Base-by-base conservation (phyloP, 2,797 vertebrate genomes). In the Eleutherodactylus coqui region DNA sequence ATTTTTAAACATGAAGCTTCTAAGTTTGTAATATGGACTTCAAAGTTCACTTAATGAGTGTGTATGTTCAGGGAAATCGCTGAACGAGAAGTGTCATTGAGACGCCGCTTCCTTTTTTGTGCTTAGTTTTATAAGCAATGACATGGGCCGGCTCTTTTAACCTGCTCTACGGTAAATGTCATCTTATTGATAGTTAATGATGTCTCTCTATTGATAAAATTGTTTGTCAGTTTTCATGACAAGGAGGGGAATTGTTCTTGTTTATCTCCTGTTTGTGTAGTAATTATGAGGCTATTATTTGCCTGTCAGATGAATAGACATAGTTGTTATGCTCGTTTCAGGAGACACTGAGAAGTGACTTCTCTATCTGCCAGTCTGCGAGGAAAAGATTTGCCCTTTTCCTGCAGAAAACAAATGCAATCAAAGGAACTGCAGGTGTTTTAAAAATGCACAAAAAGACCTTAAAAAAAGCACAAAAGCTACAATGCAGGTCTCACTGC, bases 281-380 rank as follows among this genome's bases (percentile, higher is more conserved):
- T 76, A 82, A 81, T 76, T 86, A 86, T 86, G 24, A 76, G 43
- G 45, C 36, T 24, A 82, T 64, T 79, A 85, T 85, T 78, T 78
- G 55, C 60, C 83, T 78, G 60, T 69, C 75, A 85, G 49, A 79
- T 79, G 70, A 70, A 78, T 41, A 85, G 60, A 83, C 36, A 32
- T 83, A 75, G 67, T 82, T 70, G 53, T 62, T 75, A 27, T 67
- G 13, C 67, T 43, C 17, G 49, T 73, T 82, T 36, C 80, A 53
- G 24, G 80, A 70, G 64, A 81, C 79, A 34, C 32, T 69, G 45
- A 70, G 29, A 34, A 69, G 62, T 70, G 19, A 69, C 69, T 81
- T 69, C 19, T 47, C 79, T 69, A 67, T 81, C 62, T 81, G 21
- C 47, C 29, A 82, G 62, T 51, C 49, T 36, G 27, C 49, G 78